phyloP scores from a whole-genome alignment of 2,888 invertebrate species.

The Brenthis daphne region DNA sequence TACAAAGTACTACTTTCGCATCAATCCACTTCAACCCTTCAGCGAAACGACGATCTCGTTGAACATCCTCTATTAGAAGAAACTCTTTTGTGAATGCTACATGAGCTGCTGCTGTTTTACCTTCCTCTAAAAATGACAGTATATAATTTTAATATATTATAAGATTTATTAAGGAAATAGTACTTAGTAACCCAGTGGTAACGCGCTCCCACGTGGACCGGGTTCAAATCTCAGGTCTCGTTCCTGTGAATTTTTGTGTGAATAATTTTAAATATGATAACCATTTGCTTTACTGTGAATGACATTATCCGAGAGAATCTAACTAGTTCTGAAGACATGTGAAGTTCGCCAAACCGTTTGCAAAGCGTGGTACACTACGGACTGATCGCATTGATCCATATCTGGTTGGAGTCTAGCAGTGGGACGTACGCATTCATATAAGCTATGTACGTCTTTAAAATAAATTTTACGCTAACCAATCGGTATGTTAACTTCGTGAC shows the following conservation, averaged over 20 bases:
- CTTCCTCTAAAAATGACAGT: constrained; percentile 57
- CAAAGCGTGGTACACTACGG: no score
- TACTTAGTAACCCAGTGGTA: background rate
- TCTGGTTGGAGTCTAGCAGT: no score
- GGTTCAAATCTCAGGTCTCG: no score
- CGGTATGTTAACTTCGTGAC: constrained; percentile 82
- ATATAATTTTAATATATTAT: background rate
- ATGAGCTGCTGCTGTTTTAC: constrained; percentile 80
- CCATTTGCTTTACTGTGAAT: no score
- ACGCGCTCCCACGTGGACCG: no score
- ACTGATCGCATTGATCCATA: no score
- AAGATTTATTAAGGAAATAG: background rate
- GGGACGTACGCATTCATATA: no score
- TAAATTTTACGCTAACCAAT: constrained; percentile 60
- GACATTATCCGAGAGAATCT: no score
- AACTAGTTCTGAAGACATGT: no score
- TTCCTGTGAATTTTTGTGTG: no score
- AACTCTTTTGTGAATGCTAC: constrained; percentile 81
- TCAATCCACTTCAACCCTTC: constrained; percentile 82
- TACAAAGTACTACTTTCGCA: constrained; percentile 81
- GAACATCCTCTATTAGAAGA: constrained; percentile 79
- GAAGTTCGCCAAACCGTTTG: no score
- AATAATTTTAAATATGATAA: no score
- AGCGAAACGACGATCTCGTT: constrained; percentile 80
- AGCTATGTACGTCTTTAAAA: background rate